These are phyloP conservation scores for Meloidogyne exigua DNA, from an alignment of 1,140 invertebrate species.

Conservation along the genomic window DNA sequence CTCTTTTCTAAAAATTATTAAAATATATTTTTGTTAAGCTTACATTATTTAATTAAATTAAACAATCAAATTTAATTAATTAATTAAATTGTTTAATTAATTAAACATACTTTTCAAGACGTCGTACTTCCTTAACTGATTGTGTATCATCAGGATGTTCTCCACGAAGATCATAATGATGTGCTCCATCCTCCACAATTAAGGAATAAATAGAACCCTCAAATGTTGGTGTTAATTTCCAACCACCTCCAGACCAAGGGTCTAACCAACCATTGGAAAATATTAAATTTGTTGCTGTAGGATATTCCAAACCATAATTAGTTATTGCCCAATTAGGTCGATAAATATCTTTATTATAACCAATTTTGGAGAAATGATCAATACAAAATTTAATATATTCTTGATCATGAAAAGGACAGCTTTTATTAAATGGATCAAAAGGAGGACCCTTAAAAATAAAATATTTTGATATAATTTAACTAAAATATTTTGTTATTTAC, in stretches of 20 bases:
- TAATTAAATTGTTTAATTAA: not conserved
- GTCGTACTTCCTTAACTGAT: slow-evolving; percentile 49
- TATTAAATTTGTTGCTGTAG: slow-evolving; percentile 73
- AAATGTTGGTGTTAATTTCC: slow-evolving; percentile 17
- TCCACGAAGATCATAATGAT: slow-evolving; percentile 60
- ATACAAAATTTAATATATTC: slow-evolving; percentile 1
- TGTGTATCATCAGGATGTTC: slow-evolving; percentile 53
- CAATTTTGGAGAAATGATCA: slow-evolving; percentile 15
- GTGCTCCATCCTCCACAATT: slow-evolving; percentile 77
- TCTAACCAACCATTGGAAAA: slow-evolving; percentile 83
- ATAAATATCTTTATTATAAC: slow-evolving; percentile 65
- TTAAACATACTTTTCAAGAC: slow-evolving; percentile 40
- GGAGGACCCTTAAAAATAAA: slow-evolving; percentile 13
- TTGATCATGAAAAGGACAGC: slow-evolving; percentile 7
- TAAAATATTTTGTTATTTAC: slow-evolving; percentile 54
- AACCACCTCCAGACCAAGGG: slow-evolving; percentile 71
- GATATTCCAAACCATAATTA: slow-evolving; percentile 77
- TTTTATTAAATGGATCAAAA: slow-evolving; percentile 11
- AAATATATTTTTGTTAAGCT: no score
- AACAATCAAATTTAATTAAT: no score
- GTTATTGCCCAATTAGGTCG: slow-evolving; percentile 71
- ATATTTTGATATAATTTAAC: not conserved
- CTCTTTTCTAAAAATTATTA: no score
- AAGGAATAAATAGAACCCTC: slow-evolving; percentile 69
- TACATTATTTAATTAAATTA: no score